Base-by-base conservation (phyloP, 2,113 vertebrate species). In the Caloenas nicobarica region DNA sequence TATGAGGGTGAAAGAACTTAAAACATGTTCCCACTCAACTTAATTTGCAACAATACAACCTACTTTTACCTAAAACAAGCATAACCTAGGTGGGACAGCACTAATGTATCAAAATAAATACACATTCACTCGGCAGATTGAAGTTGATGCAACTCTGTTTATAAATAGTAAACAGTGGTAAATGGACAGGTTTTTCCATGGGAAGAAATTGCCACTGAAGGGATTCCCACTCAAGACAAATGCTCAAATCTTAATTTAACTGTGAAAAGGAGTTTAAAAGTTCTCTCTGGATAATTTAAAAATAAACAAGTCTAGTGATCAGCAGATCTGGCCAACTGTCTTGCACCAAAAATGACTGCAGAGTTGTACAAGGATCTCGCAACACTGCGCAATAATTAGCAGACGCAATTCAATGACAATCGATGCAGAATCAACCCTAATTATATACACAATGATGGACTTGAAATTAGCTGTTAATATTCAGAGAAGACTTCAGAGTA, bases 391-490 rank as follows among this genome's bases (percentile, higher is more conserved):
- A 97, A 95, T 89, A 95, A 95, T 89, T 10, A 95, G 91, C 69
- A 95, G 93, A 95, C 68, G 57, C 91, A 95, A 89, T 92, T 92
- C 94, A 96, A 92, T 96, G 93, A 95, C 89, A 97, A 95, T 95
- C 96, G 95, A 61, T 89, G 86, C 86, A 48, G 61, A 95, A 95
- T 95, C 93, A 95, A 93, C 80, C 13, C 77, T 97, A 92, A 92
- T 96, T 95, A 95, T 53, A 92, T 82, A 94, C 88, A 96, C 85
- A 91, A 77, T 36, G 62, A 94, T 78, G 81, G 93, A 89, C 81
- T 89, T 95, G 38, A 93, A 96, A 95, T 95, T 92, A 95, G 96
- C 77, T 87, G 73, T 92, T 95, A 96, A 96, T 89, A 93, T 95
- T 92, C 94, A 92, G 77, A 51, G 77, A 92, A 94, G 88, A 81